phyloP scores from a whole-genome alignment of 2,888 invertebrate genomes.

The Bombylius discolor region DNA sequence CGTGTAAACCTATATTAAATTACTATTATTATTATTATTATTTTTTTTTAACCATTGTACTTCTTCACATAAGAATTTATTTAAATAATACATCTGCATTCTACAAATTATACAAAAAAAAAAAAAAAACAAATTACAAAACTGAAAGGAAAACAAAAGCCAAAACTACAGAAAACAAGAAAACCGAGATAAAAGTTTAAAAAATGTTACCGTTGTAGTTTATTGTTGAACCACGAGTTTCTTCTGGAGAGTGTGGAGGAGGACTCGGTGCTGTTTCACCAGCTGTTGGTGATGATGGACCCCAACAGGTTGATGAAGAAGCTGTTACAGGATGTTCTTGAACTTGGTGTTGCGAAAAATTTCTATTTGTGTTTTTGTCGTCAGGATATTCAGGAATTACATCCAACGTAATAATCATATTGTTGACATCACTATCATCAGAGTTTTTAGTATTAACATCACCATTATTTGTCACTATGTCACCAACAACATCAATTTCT shows the following conservation, averaged over 20 bases:
- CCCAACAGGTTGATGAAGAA: slow-evolving; percentile 48
- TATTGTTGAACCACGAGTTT: slow-evolving; percentile 55
- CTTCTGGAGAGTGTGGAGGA: slow-evolving; percentile 48
- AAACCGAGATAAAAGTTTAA: too few relatives aligned
- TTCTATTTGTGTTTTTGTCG: too few relatives aligned
- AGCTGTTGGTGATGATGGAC: slow-evolving; percentile 61
- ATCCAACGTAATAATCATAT: background rate
- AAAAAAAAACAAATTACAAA: too few relatives aligned
- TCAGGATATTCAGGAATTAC: background rate
- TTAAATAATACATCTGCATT: too few relatives aligned
- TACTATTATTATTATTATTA: too few relatives aligned
- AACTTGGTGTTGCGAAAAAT: slow-evolving; percentile 16
- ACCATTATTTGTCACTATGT: slow-evolving; percentile 27
- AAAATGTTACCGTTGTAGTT: slow-evolving; percentile 57
- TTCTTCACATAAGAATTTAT: too few relatives aligned
- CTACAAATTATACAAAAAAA: too few relatives aligned
- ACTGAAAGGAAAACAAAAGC: too few relatives aligned
- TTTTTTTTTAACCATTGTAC: too few relatives aligned
- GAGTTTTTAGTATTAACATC: slow-evolving; percentile 8
- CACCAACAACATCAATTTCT: slow-evolving; percentile 80
- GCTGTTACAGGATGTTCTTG: slow-evolving; percentile 18
- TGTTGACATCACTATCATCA: background rate
- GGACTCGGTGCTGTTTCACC: slow-evolving; percentile 64
- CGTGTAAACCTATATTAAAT: too few relatives aligned
- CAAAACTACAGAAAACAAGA: too few relatives aligned